Evolutionary conservation across 2,888 invertebrate species (phyloP).

Genomic region (Bombylius discolor): DNA sequence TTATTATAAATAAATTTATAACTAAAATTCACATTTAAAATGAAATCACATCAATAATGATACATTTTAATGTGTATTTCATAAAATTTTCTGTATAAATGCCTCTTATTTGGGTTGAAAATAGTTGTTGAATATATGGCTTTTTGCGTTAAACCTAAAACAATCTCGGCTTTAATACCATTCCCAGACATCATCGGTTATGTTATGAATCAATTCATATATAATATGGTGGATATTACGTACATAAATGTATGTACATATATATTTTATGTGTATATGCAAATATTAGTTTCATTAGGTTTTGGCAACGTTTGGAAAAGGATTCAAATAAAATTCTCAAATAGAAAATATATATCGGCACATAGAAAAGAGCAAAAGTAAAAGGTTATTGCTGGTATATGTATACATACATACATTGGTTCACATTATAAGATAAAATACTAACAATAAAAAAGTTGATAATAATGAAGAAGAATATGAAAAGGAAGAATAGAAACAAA

Average conservation of each 20-base stretch:
- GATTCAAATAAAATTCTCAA: not conserved
- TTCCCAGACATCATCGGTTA: not conserved
- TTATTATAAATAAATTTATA: too few species aligned
- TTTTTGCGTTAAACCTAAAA: not conserved
- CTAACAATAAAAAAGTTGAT: too few species aligned
- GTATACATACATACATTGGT: too few species aligned
- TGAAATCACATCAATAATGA: too few species aligned
- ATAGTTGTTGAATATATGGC: not conserved
- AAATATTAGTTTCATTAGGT: not conserved
- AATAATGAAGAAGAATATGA: too few species aligned
- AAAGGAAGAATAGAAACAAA: not conserved
- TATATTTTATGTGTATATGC: not conserved
- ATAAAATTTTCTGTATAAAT: not conserved
- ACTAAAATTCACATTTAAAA: too few species aligned
- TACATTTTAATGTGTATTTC: too few species aligned
- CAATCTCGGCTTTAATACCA: not conserved
- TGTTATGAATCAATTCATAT: not conserved
- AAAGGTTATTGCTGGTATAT: too few species aligned
- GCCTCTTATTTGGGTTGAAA: not conserved
- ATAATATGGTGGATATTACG: not conserved
- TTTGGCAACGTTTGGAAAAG: not conserved
- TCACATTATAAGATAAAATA: too few species aligned
- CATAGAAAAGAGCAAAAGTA: too few species aligned
- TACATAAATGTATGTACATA: not conserved
- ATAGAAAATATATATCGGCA: too few species aligned